Percentiles rank a stretch among this genome's conserved stretches.
Evolutionary conservation across 2,797 vertebrate species (phyloP).

Genomic region (Odontamblyopus lacepedii): DNA sequence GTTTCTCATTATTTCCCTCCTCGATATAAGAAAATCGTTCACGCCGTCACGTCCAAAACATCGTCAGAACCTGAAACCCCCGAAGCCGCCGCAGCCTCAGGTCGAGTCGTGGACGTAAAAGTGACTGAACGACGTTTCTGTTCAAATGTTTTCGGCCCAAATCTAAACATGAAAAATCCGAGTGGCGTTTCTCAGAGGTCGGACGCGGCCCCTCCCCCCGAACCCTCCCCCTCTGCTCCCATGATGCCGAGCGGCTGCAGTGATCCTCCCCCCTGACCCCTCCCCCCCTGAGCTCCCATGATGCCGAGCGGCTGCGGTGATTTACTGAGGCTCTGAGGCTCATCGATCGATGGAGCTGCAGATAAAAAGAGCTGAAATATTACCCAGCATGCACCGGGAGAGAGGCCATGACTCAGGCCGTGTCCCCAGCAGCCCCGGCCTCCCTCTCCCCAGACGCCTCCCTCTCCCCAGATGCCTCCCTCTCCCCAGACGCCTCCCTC

Average conservation of each 20-base stretch:
- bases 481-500: background rate
- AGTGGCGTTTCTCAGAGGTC: too few relatives aligned
- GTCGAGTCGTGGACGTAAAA: too few relatives aligned
- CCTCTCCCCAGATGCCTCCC: background rate
- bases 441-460: background rate
- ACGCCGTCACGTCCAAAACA: too few relatives aligned
- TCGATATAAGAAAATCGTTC: too few relatives aligned
- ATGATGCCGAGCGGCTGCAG: constrained; percentile 13
- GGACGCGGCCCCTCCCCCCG: background rate
- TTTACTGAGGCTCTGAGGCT: background rate
- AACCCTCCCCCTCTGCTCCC: background rate
- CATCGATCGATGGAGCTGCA: constrained; percentile 12
- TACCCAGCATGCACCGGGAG: constrained; percentile 64
- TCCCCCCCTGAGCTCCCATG: background rate
- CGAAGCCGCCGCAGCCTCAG: too few relatives aligned
- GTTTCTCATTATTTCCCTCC: too few relatives aligned
- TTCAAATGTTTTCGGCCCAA: too few relatives aligned
- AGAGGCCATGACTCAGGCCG: constrained; percentile 57
- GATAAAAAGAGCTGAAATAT: constrained; percentile 67
- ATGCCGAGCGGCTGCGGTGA: constrained; percentile 13
- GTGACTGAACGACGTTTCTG: too few relatives aligned
- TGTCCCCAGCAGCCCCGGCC: constrained; percentile 1
- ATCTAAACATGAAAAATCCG: too few relatives aligned
- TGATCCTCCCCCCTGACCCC: background rate
- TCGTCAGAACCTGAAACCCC: too few relatives aligned